Conservation (phyloP, 2,113 vertebrate species). For the Noctilio leporinus region DNA sequence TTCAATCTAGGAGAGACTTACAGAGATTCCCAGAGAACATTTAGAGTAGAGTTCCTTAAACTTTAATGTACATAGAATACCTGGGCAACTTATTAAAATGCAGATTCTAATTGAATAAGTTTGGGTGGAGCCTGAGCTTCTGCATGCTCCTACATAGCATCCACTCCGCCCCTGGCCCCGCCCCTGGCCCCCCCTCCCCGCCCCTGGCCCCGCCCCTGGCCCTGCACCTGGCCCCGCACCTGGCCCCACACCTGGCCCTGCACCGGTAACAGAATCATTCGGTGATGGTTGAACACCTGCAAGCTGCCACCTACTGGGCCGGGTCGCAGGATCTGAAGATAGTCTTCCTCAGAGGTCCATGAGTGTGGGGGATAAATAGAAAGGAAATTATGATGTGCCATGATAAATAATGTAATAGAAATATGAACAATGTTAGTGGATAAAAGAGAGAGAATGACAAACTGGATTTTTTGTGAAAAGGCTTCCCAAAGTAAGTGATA, state of each 20-base stretch:
- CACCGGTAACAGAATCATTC: background rate
- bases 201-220: background rate
- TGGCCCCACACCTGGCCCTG: too few relatives aligned
- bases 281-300: rapidly evolving
- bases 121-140: background rate
- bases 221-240: too few relatives aligned
- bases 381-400: background rate
- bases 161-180: rapidly evolving
- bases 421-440: background rate
- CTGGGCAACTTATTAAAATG: background rate
- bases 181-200: rapidly evolving
- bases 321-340: background rate
- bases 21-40: background rate
- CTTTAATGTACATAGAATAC: background rate
- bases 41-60: background rate
- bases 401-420: background rate
- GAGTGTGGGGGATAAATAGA: background rate
- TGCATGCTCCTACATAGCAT: background rate
- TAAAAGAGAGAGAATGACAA: background rate
- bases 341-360: background rate
- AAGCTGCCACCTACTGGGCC: background rate
- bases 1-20: background rate
- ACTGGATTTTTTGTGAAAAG: background rate
- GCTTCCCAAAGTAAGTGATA: background rate
- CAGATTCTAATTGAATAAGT: background rate